Conservation (phyloP, 2,888 invertebrate genomes). For the Diloba caeruleocephala region DNA sequence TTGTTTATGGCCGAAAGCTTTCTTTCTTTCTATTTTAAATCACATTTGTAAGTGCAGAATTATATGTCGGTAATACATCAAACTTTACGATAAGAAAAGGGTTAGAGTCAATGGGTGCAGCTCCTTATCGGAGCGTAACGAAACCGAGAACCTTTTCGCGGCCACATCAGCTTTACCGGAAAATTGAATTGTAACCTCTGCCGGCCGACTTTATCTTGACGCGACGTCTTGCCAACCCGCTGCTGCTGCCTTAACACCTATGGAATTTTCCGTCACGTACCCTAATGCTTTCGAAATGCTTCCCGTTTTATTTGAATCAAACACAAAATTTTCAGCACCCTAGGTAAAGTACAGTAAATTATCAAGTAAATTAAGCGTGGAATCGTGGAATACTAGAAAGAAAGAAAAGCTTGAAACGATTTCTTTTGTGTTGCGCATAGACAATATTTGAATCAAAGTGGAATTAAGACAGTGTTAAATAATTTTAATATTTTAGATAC, state of each 20-base stretch:
- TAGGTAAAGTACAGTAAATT: constrained; percentile 26
- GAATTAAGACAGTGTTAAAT: neutral
- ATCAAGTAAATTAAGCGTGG: constrained; percentile 31
- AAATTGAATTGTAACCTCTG: constrained; percentile 79
- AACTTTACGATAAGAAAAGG: constrained; percentile 19
- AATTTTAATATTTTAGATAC: neutral
- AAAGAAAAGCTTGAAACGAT: constrained; percentile 16
- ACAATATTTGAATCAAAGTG: constrained; percentile 23
- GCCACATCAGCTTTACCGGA: constrained; percentile 61
- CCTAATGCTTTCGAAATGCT: constrained; percentile 60
- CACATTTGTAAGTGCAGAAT: neutral
- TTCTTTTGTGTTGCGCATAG: constrained; percentile 10
- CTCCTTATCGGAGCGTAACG: constrained; percentile 42
- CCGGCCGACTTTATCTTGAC: constrained; percentile 64
- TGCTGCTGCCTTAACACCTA: constrained; percentile 52
- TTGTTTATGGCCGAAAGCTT: too few species aligned
- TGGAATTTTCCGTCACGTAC: constrained; percentile 62
- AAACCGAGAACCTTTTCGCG: constrained; percentile 51
- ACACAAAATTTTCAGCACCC: constrained; percentile 56
- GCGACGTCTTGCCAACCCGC: constrained; percentile 46
- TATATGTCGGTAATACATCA: neutral
- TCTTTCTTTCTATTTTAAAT: too few species aligned
- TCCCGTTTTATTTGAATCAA: constrained; percentile 62
- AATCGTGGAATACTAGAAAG: constrained; percentile 31
- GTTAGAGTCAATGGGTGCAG: constrained; percentile 32